Base-by-base conservation (phyloP, 37 sponge, comb jelly and placozoan genomes). In the Beroe forskalii region DNA sequence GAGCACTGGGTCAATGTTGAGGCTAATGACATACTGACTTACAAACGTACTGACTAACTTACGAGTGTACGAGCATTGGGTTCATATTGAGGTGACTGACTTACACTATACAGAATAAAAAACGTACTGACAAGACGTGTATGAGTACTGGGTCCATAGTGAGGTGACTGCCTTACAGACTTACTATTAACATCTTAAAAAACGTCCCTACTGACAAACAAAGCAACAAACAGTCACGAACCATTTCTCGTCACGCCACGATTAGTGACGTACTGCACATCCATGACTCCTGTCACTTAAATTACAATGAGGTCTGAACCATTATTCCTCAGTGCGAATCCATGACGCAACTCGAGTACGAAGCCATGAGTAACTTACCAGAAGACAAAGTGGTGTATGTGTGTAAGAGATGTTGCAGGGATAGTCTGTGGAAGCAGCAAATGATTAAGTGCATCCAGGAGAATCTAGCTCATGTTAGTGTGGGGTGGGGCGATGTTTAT, bases 101-200 rank as follows among this genome's bases (percentile, higher is more conserved):
- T n/a, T n/a, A n/a, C n/a, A n/a, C n/a, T n/a, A n/a, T n/a, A n/a
- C n/a, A n/a, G n/a, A n/a, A n/a, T 25, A n/a, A n/a, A n/a, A n/a
- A n/a, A n/a, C n/a, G n/a, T n/a, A n/a, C n/a, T n/a, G n/a, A n/a
- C n/a, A n/a, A n/a, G n/a, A n/a, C n/a, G 76, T 61, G 31, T 97
- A 95, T 91, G 93, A 93, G 8, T 91, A 93, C 60, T 97, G 97
- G 97, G 89, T 97, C 1, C 97, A 97, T 76, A 89, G 28, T 20
- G 75, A 72, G 75, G 75, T 72, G 40, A 72, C 35, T n/a, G n/a
- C n/a, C n/a, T n/a, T n/a, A n/a, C n/a, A n/a, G n/a, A n/a, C n/a
- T 25, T n/a, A n/a, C n/a, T n/a, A n/a, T n/a, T n/a, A n/a, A n/a
- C n/a, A n/a, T n/a, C n/a, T n/a, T n/a, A n/a, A n/a, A n/a, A n/a